phyloP scores from a whole-genome alignment of 2,797 vertebrate species.

The Phataginus tetradactyla region DNA sequence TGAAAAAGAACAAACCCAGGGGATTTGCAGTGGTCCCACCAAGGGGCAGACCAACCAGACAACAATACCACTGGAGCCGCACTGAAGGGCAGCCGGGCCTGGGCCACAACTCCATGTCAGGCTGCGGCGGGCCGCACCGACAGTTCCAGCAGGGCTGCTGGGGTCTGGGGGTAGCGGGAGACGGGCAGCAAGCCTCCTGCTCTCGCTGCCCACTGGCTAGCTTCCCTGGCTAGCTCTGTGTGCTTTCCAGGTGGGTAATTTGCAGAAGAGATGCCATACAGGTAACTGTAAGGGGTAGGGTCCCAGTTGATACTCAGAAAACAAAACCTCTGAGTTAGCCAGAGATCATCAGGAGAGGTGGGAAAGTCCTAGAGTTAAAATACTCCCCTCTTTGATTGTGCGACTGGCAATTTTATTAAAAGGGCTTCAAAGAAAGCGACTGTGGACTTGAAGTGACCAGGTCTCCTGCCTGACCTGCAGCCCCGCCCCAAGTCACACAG shows the following conservation, averaged over 20 bases:
- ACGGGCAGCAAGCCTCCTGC: not conserved
- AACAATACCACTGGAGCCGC: accelerated
- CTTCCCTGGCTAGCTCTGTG: not conserved
- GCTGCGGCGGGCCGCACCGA: accelerated
- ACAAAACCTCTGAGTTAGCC: not conserved
- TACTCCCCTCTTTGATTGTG: not conserved
- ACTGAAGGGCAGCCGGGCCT: not conserved
- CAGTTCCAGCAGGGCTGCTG: too few relatives aligned
- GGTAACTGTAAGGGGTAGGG: not conserved
- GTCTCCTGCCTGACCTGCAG: conserved; percentile 64
- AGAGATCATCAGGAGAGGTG: not conserved
- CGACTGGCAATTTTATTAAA: conserved; percentile 73
- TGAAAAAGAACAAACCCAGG: not conserved
- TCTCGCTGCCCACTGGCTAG: not conserved
- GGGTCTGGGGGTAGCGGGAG: not conserved
- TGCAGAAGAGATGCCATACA: not conserved
- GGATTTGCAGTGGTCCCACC: not conserved
- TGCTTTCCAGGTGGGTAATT: not conserved
- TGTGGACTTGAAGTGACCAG: conserved; percentile 57
- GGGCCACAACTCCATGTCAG: not conserved
- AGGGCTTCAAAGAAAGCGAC: conserved; percentile 63
- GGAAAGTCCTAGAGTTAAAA: not conserved
- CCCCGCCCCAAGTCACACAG: not conserved
- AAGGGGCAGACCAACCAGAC: not conserved
- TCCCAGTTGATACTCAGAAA: not conserved